A percentile compares a stretch with the other conserved stretches of the same genome.
Evolutionary conservation across 2,113 vertebrate genomes (phyloP).

Genomic region (Puffinus mauretanicus): DNA sequence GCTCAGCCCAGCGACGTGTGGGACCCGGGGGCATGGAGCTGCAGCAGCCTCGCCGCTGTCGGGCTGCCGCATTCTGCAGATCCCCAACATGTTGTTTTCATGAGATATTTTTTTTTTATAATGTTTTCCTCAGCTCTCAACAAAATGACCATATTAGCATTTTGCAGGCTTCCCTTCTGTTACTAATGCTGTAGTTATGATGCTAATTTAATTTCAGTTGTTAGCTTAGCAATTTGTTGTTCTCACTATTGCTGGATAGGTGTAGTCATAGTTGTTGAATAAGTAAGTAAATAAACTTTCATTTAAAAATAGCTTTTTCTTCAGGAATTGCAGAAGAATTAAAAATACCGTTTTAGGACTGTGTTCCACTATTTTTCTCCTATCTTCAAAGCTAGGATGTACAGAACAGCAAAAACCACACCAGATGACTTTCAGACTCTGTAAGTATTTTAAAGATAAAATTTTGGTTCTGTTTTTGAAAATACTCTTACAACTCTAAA

Average conservation of each 20-base stretch:
- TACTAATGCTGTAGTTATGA: not conserved
- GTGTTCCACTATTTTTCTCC: conserved; percentile 64
- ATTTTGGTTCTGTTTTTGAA: not conserved
- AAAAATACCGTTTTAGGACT: conserved; percentile 84
- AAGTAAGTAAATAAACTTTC: not conserved
- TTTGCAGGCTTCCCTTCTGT: not conserved
- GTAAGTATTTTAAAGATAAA: conserved; percentile 64
- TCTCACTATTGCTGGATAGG: not conserved
- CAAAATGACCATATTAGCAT: not conserved
- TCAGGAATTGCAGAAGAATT: conserved; percentile 87
- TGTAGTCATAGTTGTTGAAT: not conserved
- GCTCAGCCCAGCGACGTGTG: too few species aligned
- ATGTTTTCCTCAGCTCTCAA: not conserved
- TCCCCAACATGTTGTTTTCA: not conserved
- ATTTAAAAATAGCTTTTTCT: not conserved
- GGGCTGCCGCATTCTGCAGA: not conserved
- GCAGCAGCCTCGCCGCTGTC: not conserved
- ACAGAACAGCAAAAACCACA: conserved; percentile 89
- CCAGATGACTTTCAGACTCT: conserved; percentile 87
- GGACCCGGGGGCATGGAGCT: not conserved
- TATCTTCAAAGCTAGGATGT: conserved; percentile 70
- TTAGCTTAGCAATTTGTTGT: not conserved
- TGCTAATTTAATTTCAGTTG: not conserved
- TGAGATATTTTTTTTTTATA: too few species aligned
- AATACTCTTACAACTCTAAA: not conserved